Evolutionary conservation across 2,113 vertebrate genomes (phyloP).

Genomic region (Panthera leo): DNA sequence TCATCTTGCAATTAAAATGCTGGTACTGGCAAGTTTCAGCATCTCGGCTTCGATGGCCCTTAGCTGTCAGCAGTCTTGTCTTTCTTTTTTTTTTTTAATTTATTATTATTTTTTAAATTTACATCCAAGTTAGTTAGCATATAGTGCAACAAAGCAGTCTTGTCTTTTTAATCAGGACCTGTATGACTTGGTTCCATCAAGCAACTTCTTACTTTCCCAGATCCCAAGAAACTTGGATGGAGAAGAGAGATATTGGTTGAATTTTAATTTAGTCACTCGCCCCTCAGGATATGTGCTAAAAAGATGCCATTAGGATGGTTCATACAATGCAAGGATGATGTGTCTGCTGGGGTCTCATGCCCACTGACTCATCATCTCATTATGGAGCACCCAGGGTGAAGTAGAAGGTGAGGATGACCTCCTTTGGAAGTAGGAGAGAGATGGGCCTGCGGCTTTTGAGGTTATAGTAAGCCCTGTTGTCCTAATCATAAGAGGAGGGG

Average conservation of each 20-base stretch:
- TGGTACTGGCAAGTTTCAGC: background rate
- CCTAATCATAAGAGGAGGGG: background rate
- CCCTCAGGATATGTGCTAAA: slow-evolving; percentile 43
- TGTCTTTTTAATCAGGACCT: slow-evolving; percentile 72
- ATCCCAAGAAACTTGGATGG: slow-evolving; percentile 48
- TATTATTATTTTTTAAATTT: too few species aligned
- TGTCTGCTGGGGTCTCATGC: background rate
- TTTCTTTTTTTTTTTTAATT: background rate
- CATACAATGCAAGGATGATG: too few species aligned
- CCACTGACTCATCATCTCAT: fast-evolving
- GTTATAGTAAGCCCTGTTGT: background rate
- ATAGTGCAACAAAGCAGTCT: background rate
- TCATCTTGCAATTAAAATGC: slow-evolving; percentile 77
- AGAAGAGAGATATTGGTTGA: slow-evolving; percentile 60
- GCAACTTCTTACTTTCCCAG: slow-evolving; percentile 50
- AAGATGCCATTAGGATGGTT: background rate
- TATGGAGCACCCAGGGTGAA: background rate
- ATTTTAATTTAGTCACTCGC: slow-evolving; percentile 73
- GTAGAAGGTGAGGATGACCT: background rate
- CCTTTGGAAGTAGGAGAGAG: background rate
- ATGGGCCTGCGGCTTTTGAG: background rate
- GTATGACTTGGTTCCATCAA: slow-evolving; percentile 54
- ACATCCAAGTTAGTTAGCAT: too few species aligned
- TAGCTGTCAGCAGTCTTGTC: slow-evolving; percentile 54
- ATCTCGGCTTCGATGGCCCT: slow-evolving; percentile 33